Conservation (phyloP, 2,888 invertebrate genomes). For the Pardosa pseudoannulata region DNA sequence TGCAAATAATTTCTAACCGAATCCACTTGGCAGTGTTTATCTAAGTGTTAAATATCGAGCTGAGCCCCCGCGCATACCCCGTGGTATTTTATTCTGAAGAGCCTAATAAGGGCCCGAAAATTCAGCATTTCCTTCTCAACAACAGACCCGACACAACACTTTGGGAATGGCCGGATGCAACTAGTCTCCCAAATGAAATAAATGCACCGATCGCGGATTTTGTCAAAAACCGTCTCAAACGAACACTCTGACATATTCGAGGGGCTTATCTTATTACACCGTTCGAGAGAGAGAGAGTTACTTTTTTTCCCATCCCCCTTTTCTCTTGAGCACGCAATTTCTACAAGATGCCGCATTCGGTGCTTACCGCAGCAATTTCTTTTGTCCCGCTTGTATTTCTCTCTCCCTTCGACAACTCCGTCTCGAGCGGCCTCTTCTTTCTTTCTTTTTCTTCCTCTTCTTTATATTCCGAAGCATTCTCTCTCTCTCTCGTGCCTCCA, state of each 20-base stretch:
- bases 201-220: conserved; percentile 4
- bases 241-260: background rate
- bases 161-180: background rate
- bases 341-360: conserved; percentile 6
- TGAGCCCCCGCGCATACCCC: no score
- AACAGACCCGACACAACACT: background rate
- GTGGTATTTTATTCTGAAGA: background rate
- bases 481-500: no score
- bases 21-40: no score
- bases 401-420: background rate
- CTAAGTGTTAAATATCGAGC: no score
- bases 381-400: conserved; percentile 2
- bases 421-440: background rate
- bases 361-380: conserved; percentile 12
- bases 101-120: background rate
- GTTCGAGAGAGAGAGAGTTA: conserved; percentile 8
- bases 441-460: background rate
- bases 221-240: background rate
- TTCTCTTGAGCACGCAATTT: background rate
- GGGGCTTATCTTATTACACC: conserved; percentile 14
- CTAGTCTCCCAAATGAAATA: background rate
- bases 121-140: background rate
- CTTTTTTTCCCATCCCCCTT: background rate
- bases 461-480: background rate
- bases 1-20: no score